A percentile compares a stretch with the other conserved stretches of the same genome.
Evolutionary conservation across 2,888 invertebrate species (phyloP).

Genomic region (Ennomos fuscantarius): DNA sequence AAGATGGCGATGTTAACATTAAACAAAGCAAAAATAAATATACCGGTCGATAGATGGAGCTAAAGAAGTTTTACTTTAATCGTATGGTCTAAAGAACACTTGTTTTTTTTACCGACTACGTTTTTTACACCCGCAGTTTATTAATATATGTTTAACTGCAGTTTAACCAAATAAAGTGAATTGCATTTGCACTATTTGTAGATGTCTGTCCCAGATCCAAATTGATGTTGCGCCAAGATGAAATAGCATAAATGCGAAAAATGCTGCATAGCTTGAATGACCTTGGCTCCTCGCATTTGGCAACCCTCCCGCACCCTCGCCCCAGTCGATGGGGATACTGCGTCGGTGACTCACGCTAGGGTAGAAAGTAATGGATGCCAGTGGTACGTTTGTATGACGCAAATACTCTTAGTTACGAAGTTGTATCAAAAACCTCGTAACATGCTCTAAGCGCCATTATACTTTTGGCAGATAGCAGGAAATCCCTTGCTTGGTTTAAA

Average conservation of each 20-base stretch:
- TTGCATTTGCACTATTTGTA: neutral
- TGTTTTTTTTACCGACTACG: too few species aligned
- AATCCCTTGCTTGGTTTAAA: too few species aligned
- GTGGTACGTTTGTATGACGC: constrained; percentile 41
- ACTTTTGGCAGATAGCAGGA: too few species aligned
- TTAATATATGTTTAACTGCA: too few species aligned
- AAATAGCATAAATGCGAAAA: constrained; percentile 34
- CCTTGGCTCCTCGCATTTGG: constrained; percentile 39
- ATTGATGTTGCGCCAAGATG: constrained; percentile 38
- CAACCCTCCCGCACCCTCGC: constrained; percentile 26
- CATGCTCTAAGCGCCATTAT: too few species aligned
- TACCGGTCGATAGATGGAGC: too few species aligned
- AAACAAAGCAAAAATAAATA: too few species aligned
- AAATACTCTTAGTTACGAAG: constrained; percentile 10
- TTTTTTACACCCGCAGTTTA: too few species aligned
- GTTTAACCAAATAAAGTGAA: neutral
- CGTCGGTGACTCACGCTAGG: constrained; percentile 44
- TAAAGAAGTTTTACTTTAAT: too few species aligned
- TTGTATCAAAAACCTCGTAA: too few species aligned
- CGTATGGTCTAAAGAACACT: too few species aligned
- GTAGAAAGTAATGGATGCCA: constrained; percentile 16
- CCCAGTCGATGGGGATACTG: constrained; percentile 45
- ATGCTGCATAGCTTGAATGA: constrained; percentile 42
- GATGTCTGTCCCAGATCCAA: constrained; percentile 10
- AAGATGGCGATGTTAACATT: too few species aligned